Conservation (phyloP, 2,797 vertebrate species). For the Amazona finschi region DNA sequence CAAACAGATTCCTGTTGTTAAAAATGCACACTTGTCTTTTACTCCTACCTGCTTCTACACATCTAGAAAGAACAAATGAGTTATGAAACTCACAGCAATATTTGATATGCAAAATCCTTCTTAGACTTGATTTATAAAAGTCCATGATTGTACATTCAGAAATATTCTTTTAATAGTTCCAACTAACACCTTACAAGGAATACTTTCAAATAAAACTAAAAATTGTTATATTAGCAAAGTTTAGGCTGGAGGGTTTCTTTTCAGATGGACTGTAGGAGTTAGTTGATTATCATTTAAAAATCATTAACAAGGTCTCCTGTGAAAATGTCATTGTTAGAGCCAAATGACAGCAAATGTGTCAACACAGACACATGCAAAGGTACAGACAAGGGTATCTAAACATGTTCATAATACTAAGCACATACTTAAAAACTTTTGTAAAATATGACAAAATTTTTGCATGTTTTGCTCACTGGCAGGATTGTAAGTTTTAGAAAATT, state of each 20-base stretch:
- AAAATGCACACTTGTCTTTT: background rate
- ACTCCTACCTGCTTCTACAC: background rate
- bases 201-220: background rate
- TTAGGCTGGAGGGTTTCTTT: background rate
- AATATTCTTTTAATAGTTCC: background rate
- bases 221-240: background rate
- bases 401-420: background rate
- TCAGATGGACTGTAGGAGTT: background rate
- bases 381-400: background rate
- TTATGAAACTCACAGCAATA: background rate
- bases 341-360: background rate
- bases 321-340: background rate
- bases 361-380: background rate
- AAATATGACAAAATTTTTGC: background rate
- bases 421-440: background rate
- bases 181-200: background rate
- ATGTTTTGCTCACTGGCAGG: background rate
- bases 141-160: background rate
- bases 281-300: background rate
- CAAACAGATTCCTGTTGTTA: background rate
- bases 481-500: background rate
- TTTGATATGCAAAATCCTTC: background rate
- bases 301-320: background rate
- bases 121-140: background rate
- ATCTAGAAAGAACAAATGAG: background rate